Base-by-base conservation (phyloP, 2,113 vertebrate species). In the Brienomyrus longianalis region DNA sequence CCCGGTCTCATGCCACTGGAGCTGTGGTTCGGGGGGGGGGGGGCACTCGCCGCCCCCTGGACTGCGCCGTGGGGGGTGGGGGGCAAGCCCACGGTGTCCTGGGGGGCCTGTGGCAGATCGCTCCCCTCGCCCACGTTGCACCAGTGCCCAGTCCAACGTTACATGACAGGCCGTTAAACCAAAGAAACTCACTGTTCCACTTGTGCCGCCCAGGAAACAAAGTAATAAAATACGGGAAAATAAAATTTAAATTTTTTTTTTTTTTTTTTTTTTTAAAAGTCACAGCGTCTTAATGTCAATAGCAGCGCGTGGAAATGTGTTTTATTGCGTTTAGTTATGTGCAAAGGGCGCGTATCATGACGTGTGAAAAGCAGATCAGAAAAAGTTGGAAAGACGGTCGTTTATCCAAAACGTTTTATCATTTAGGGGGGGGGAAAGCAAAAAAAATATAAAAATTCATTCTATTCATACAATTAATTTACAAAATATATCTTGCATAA, bases 381-480 rank as follows among this genome's bases (percentile, higher is more conserved):
- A 92, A 93, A 94, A 94, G 80, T 90, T 92, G 92, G 90, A 56
- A n/a, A 92, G 85, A 92, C 92, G 88, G 90, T 90, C 90, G n/a
- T 87, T 93, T 94, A 95, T 97, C 89, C 92, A 91, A 92, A 93
- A 62, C 94, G 94, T 95, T 87, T 88, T 70, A 70, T 27, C 62
- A 70, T 31, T 70, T 27, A 39, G 9, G 92, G 93, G 92, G 93
- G 92, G 95, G 7, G 4, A 96, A 95, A 95, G 95, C 54, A 56
- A 56, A 96, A 91, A 95, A 93, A 90, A 95, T 95, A 95, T 39
- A 39, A 39, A 39, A 96, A 92, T 94, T 94, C 10, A 92, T 95
- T 94, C 93, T 97, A 97, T 97, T 97, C 97, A 97, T 96, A 97
- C 90, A 95, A 94, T 98, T 96, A 95, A 96, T 96, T 98, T 98